Evolutionary conservation across 2,888 invertebrate genomes (phyloP), one percentile per base, ranked within the genome.

Genomic region (Netelia virgata): DNA sequence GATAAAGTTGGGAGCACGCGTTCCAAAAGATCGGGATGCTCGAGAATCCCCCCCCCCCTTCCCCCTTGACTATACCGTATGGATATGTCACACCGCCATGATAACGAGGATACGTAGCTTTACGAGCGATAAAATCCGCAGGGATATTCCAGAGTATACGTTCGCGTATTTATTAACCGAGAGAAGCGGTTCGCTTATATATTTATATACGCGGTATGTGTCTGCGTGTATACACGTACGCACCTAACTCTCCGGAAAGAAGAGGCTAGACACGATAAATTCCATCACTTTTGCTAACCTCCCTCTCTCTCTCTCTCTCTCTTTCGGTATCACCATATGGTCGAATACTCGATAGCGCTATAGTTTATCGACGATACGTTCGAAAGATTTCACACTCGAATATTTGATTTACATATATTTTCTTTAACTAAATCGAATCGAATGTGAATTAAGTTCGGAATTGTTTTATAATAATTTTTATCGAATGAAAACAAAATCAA

Each of bases 251-350:
- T 79, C 68, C 50, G 75, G 64, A 80, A 72, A 72, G 75, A 80
- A 75, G 47, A 68, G 79, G 75, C 83, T 83, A 83, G 83, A 83
- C 83, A 53, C 79, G 83, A 83, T 83, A 83, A 83, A 83, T 80
- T 83, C 75, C 64, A 63, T 75, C 63, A 59, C 57, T 59, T 20
- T 41, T 66, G 43, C 63, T 70, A 70, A 23, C 0, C 53, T 61
- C 53, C 69, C 66, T 43, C 69, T 75, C 53, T 28, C 59, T 61
- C 28, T 18, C 50, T 53, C 53, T 68, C 47, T 53, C 11, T 28
- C 16, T 28, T 5, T 3, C 28, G 5, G 28, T 28, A 5, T 28
- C 5, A 5, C 28, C 5, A 28, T 28, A 28, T 23, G 18, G 47
- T 9, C 9, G 23, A 20, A 23, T 28, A 28, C 28, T 28, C 28